These are phyloP conservation scores for Cygnus atratus DNA, from an alignment of 2,113 vertebrate species.

Conservation along the genomic window DNA sequence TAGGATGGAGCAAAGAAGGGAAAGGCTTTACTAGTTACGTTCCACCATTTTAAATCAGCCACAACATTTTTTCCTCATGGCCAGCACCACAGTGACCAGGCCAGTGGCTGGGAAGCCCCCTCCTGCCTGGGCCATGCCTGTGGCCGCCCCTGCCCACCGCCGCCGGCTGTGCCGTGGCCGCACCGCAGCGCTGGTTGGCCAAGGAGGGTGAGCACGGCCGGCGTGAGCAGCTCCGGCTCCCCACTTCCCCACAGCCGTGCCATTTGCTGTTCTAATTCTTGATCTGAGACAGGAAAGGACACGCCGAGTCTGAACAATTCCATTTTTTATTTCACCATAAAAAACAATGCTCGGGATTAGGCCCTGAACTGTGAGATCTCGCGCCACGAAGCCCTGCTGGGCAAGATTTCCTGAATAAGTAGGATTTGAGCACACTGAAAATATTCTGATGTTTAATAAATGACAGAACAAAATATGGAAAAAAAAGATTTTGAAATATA, in stretches of 20 bases:
- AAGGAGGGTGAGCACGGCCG: too few species aligned
- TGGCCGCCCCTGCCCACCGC: neutral
- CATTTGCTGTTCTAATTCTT: neutral
- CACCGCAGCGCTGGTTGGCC: too few species aligned
- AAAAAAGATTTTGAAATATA: slow-evolving; percentile 58
- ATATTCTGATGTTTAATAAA: slow-evolving; percentile 72
- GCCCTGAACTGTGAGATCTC: neutral
- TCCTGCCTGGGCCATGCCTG: neutral
- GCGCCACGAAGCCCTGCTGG: slow-evolving; percentile 16
- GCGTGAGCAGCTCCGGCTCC: neutral
- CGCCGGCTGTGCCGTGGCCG: neutral
- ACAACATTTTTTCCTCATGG: neutral
- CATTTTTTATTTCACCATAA: slow-evolving; percentile 14
- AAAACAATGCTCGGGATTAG: slow-evolving; percentile 6
- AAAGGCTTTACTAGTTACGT: neutral
- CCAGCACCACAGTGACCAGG: neutral
- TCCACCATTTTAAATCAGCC: neutral
- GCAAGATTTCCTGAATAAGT: neutral
- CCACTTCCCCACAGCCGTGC: neutral
- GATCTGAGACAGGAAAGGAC: slow-evolving; percentile 3
- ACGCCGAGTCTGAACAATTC: neutral
- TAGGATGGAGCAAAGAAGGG: neutral
- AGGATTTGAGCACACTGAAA: slow-evolving; percentile 41
- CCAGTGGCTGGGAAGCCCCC: neutral
- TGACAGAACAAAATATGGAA: slow-evolving; percentile 49